phyloP scores from a whole-genome alignment of 2,113 vertebrate species.

The Myotis brandtii region DNA sequence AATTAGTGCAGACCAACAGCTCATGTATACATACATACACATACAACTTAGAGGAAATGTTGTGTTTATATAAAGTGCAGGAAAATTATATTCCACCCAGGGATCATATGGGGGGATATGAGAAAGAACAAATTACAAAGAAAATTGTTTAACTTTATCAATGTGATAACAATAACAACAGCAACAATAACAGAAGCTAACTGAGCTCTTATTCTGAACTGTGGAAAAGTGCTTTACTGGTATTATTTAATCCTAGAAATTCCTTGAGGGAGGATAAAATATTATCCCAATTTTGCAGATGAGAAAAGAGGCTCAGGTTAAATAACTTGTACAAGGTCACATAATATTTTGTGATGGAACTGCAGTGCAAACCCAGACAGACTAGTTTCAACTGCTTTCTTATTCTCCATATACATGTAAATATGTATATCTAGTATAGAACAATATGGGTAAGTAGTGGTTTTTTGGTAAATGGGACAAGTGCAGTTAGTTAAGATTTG shows the following conservation, averaged over 20 bases:
- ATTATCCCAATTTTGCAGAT: background rate
- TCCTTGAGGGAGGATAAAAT: background rate
- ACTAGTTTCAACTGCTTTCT: background rate
- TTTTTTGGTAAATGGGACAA: conserved; percentile 4
- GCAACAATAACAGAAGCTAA: background rate
- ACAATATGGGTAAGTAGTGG: background rate
- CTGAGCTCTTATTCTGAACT: background rate
- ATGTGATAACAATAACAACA: background rate
- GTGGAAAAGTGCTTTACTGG: background rate
- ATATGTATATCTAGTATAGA: background rate
- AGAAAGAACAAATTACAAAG: background rate
- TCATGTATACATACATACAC: background rate
- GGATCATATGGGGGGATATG: background rate
- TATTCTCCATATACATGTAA: background rate
- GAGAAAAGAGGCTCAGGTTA: conserved; percentile 29
- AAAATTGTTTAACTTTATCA: conserved; percentile 16
- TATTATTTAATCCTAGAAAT: conserved; percentile 17
- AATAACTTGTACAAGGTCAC: background rate
- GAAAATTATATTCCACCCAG: background rate
- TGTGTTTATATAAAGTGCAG: background rate
- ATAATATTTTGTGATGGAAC: conserved; percentile 2
- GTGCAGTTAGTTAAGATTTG: background rate
- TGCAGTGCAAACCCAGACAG: background rate
- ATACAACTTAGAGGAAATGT: background rate
- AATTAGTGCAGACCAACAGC: background rate